Percentiles rank a stretch among this genome's conserved stretches.
These are phyloP conservation scores for Sebastes vulpes DNA, from an alignment of 2,797 vertebrate species.

Conservation along the genomic window DNA sequence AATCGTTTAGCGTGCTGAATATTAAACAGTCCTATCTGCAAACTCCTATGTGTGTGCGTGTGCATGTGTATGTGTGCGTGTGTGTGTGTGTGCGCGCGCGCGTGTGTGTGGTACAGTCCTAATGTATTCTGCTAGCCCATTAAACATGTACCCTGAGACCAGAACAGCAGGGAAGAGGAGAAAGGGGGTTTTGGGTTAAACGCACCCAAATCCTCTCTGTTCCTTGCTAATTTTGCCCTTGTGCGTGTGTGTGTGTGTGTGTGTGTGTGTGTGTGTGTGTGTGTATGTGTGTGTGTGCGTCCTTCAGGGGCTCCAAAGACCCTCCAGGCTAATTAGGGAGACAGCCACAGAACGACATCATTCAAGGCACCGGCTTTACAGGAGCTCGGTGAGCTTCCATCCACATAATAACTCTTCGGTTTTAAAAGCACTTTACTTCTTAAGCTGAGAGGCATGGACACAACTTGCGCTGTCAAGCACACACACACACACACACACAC, in stretches of 20 bases:
- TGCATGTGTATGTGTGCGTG: conserved; percentile 5
- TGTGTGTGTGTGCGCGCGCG: background rate
- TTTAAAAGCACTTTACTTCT: conserved; percentile 47
- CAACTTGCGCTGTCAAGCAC: conserved; percentile 1
- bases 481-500: background rate
- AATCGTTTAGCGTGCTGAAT: conserved; percentile 71
- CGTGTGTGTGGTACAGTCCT: conserved; percentile 21
- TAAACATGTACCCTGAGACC: conserved; percentile 57
- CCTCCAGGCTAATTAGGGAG: conserved; percentile 62
- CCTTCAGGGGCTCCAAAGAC: conserved; percentile 36
- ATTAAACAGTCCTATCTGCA: conserved; percentile 70
- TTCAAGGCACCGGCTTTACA: conserved; percentile 40
- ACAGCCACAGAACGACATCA: conserved; percentile 46
- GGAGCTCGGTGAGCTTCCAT: conserved; percentile 32
- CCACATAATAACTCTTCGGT: conserved; percentile 35
- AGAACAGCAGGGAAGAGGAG: conserved; percentile 59
- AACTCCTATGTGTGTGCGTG: conserved; percentile 17
- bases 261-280: conserved; percentile 3
- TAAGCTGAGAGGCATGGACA: conserved; percentile 34
- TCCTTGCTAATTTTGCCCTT: conserved; percentile 38
- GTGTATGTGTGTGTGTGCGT: conserved; percentile 11
- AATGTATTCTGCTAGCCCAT: conserved; percentile 60
- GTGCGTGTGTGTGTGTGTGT: conserved; percentile 8
- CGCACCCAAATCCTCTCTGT: conserved; percentile 34
- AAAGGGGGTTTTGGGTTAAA: conserved; percentile 38